These are phyloP conservation scores for Proterorhinus semilunaris DNA, from an alignment of 2,113 vertebrate genomes.

Conservation along the genomic window DNA sequence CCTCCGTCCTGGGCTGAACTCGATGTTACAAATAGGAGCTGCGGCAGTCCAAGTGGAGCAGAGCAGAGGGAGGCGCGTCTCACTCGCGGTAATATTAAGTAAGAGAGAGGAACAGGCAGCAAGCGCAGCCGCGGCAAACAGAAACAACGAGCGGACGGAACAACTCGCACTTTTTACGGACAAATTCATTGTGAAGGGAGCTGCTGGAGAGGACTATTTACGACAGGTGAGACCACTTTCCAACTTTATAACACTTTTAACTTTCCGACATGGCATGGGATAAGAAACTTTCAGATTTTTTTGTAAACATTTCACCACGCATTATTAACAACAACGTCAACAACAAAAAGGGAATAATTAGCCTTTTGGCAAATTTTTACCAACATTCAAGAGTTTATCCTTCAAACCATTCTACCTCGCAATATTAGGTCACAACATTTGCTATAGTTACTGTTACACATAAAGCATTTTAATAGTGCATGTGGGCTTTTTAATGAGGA, in stretches of 20 bases:
- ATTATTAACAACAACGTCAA: background rate
- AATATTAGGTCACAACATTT: no score
- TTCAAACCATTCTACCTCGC: no score
- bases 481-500: no score
- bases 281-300: background rate
- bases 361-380: background rate
- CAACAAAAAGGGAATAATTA: background rate
- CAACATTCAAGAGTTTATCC: no score
- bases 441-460: no score
- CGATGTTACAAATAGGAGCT: constrained; percentile 74
- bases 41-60: constrained; percentile 68
- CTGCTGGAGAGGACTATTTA: background rate
- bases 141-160: constrained; percentile 1
- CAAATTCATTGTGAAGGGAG: background rate
- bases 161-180: background rate
- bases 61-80: constrained; percentile 47
- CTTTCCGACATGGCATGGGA: no score
- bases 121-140: constrained; percentile 14
- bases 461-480: no score
- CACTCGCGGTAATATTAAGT: constrained; percentile 51
- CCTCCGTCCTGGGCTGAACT: constrained; percentile 76
- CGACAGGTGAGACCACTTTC: constrained; percentile 21
- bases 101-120: constrained; percentile 13
- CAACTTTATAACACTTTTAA: background rate
- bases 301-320: background rate